These are phyloP conservation scores for Frankliniella fusca DNA, from an alignment of 2,888 invertebrate genomes.

Conservation along the genomic window DNA sequence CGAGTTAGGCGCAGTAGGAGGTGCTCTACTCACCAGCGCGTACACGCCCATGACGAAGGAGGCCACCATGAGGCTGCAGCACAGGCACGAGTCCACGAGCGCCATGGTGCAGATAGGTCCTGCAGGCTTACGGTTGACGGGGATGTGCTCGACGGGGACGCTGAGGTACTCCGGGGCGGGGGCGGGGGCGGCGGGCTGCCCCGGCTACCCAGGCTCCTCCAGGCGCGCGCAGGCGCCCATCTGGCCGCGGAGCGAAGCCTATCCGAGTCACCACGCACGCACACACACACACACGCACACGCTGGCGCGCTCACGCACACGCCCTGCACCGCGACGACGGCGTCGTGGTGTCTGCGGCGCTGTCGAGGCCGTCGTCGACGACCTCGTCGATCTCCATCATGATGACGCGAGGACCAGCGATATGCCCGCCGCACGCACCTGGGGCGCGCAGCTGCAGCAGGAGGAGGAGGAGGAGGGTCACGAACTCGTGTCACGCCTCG, in stretches of 20 bases:
- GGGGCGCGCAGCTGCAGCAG: too few species aligned
- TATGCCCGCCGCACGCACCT: neutral
- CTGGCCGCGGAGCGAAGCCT: neutral
- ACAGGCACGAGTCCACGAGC: slow-evolving; percentile 48
- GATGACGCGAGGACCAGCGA: neutral
- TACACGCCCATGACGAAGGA: slow-evolving; percentile 51
- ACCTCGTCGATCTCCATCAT: neutral
- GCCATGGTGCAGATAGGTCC: slow-evolving; percentile 43
- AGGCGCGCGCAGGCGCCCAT: neutral
- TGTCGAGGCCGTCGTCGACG: neutral
- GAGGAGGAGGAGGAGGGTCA: too few species aligned
- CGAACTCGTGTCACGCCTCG: neutral
- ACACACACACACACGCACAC: neutral
- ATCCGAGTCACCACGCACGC: neutral
- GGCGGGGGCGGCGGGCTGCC: neutral
- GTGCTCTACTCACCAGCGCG: slow-evolving; percentile 46
- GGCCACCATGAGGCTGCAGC: slow-evolving; percentile 50
- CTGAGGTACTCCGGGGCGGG: neutral
- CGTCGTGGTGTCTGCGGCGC: neutral
- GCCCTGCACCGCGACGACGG: neutral
- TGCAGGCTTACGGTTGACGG: too few species aligned
- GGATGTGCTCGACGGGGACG: too few species aligned
- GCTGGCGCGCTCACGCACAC: neutral
- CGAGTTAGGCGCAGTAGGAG: neutral
- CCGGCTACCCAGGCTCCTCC: neutral